These are phyloP conservation scores for Scotopteryx bipunctaria DNA, from an alignment of 2,888 invertebrate species.

Conservation along the genomic window DNA sequence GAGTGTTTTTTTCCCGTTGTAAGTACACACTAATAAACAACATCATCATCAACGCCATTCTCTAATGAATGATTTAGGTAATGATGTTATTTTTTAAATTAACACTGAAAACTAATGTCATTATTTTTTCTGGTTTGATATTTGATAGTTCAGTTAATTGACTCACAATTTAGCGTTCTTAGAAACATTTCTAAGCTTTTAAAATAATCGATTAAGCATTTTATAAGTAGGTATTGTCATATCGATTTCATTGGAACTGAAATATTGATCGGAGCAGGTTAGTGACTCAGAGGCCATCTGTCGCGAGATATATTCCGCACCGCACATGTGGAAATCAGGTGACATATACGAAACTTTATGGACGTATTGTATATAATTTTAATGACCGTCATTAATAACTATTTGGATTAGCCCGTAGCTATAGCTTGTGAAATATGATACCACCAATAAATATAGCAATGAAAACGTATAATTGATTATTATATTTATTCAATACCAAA, in stretches of 20 bases:
- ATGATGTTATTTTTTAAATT: slow-evolving; percentile 60
- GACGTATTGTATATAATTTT: slow-evolving; percentile 55
- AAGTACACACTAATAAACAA: too few relatives aligned
- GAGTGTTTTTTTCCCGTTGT: background rate
- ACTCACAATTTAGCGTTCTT: slow-evolving; percentile 37
- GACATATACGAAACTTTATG: slow-evolving; percentile 59
- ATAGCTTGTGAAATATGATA: slow-evolving; percentile 61
- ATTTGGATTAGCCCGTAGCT: slow-evolving; percentile 57
- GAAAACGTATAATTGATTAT: slow-evolving; percentile 21
- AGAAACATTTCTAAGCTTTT: slow-evolving; percentile 38
- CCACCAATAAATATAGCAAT: slow-evolving; percentile 37
- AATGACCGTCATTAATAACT: slow-evolving; percentile 60
- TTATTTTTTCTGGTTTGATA: slow-evolving; percentile 56
- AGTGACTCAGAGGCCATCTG: slow-evolving; percentile 79
- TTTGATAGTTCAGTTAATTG: slow-evolving; percentile 55
- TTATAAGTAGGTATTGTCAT: slow-evolving; percentile 57
- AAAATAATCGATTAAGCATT: slow-evolving; percentile 32
- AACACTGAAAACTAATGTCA: slow-evolving; percentile 63
- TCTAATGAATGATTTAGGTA: slow-evolving; percentile 63
- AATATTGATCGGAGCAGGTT: slow-evolving; percentile 66
- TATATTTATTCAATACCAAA: slow-evolving; percentile 18
- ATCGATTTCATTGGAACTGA: slow-evolving; percentile 68
- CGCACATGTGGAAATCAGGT: slow-evolving; percentile 71
- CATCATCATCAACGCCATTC: slow-evolving; percentile 53
- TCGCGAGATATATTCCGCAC: slow-evolving; percentile 77